A percentile compares a stretch with the other conserved stretches of the same genome.
Evolutionary conservation across 2,888 invertebrate genomes (phyloP).

Genomic region (Meta bourneti): DNA sequence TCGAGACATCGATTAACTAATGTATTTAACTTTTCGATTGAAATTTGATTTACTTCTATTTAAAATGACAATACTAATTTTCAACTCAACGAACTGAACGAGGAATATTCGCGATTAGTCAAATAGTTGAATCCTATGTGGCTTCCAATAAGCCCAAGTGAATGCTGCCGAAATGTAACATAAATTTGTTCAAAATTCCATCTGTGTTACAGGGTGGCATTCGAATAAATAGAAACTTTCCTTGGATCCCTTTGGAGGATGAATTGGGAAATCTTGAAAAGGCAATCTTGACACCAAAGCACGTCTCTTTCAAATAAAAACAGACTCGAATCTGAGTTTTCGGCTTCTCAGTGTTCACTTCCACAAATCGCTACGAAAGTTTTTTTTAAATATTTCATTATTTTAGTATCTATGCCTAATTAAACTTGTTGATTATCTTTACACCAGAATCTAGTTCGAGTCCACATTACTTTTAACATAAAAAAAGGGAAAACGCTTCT

Average conservation of each 20-base stretch:
- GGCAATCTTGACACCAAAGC: slow-evolving; percentile 35
- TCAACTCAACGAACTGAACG: not conserved
- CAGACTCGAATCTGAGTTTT: slow-evolving; percentile 4
- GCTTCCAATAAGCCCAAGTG: not conserved
- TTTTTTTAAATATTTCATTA: not conserved
- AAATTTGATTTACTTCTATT: too few species aligned
- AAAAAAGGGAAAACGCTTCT: too few species aligned
- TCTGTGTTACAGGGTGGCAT: not conserved
- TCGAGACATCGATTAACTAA: not conserved
- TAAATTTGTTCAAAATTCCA: not conserved
- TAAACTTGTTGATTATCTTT: not conserved
- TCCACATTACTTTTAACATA: too few species aligned
- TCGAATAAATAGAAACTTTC: slow-evolving; percentile 23
- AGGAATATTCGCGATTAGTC: not conserved
- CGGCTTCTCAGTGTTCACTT: slow-evolving; percentile 7
- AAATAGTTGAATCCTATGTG: not conserved
- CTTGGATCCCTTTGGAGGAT: not conserved
- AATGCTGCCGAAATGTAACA: not conserved
- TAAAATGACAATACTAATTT: not conserved
- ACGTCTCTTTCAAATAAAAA: slow-evolving; percentile 6
- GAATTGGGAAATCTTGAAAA: slow-evolving; percentile 38
- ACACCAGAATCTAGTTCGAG: not conserved
- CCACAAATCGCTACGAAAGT: not conserved
- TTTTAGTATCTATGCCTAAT: not conserved
- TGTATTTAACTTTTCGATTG: too few species aligned